Percentiles rank a stretch among this genome's conserved stretches.
Conservation (phyloP, 2,113 vertebrate species). For the Pipa parva region DNA sequence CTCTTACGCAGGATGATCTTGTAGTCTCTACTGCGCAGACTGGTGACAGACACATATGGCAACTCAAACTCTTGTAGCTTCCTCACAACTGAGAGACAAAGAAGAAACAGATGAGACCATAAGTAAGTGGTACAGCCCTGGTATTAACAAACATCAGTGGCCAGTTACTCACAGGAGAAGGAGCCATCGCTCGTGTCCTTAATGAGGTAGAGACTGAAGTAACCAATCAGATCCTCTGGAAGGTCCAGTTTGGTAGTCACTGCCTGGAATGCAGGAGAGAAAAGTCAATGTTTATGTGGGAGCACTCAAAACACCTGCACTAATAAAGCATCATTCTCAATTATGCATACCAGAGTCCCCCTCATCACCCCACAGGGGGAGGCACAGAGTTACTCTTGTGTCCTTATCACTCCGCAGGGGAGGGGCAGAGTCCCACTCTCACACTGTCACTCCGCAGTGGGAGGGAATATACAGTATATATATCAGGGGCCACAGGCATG, state of each 20-base stretch:
- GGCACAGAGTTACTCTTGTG: no score
- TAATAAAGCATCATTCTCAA: no score
- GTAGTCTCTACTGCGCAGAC: constrained; percentile 82
- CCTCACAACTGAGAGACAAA: constrained; percentile 73
- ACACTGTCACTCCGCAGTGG: no score
- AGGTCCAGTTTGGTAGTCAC: constrained; percentile 90
- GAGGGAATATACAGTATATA: no score
- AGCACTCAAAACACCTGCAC: no score
- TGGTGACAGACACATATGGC: constrained; percentile 92
- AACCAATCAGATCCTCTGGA: constrained; percentile 88
- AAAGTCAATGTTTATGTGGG: not conserved
- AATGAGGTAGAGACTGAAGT: constrained; percentile 93
- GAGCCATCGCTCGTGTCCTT: constrained; percentile 79
- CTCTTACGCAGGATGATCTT: constrained; percentile 94
- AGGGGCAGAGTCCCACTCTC: no score
- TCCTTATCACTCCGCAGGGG: no score
- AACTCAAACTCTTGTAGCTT: constrained; percentile 98
- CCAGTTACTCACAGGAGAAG: constrained; percentile 73
- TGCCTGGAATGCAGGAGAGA: constrained; percentile 63
- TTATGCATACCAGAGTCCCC: no score
- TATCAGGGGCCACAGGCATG: no score
- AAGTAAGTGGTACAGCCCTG: not conserved
- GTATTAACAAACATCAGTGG: not conserved
- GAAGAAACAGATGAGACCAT: not conserved
- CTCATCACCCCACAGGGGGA: no score